These are phyloP conservation scores for Microplitis deprimator DNA, from an alignment of 2,888 invertebrate species.

Conservation along the genomic window DNA sequence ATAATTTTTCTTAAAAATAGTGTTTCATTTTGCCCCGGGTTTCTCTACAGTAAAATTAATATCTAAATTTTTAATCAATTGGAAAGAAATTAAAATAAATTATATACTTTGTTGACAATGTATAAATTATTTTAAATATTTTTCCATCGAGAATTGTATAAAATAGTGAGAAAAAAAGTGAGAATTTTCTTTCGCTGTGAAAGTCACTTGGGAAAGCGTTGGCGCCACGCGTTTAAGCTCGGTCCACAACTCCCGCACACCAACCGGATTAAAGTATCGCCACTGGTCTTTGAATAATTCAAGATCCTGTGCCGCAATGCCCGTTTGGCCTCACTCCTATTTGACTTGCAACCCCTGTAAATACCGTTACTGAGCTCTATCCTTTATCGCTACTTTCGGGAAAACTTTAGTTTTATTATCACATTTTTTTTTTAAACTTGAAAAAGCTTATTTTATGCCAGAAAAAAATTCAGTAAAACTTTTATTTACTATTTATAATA, in stretches of 20 bases:
- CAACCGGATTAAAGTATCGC: slow-evolving; percentile 69
- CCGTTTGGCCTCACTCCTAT: slow-evolving; percentile 36
- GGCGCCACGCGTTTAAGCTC: slow-evolving; percentile 53
- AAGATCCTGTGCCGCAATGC: slow-evolving; percentile 50
- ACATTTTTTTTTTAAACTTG: background rate
- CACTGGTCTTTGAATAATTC: slow-evolving; percentile 69
- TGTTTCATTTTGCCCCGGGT: no score
- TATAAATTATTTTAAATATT: background rate
- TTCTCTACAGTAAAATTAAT: no score
- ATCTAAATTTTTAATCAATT: background rate
- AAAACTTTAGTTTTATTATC: slow-evolving; percentile 11
- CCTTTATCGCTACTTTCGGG: slow-evolving; percentile 8
- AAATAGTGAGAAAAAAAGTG: background rate
- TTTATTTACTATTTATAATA: background rate
- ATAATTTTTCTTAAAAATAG: background rate
- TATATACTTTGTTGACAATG: background rate
- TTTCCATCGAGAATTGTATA: background rate
- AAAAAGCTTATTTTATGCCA: background rate
- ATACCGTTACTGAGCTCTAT: slow-evolving; percentile 29
- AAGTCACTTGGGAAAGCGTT: slow-evolving; percentile 63
- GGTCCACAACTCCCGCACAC: slow-evolving; percentile 46
- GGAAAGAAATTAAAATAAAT: background rate
- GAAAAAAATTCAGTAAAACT: background rate
- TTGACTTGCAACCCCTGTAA: slow-evolving; percentile 19
- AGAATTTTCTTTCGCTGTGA: slow-evolving; percentile 38